Conservation (phyloP, 2,797 vertebrate species). For the Vultur gryphus region DNA sequence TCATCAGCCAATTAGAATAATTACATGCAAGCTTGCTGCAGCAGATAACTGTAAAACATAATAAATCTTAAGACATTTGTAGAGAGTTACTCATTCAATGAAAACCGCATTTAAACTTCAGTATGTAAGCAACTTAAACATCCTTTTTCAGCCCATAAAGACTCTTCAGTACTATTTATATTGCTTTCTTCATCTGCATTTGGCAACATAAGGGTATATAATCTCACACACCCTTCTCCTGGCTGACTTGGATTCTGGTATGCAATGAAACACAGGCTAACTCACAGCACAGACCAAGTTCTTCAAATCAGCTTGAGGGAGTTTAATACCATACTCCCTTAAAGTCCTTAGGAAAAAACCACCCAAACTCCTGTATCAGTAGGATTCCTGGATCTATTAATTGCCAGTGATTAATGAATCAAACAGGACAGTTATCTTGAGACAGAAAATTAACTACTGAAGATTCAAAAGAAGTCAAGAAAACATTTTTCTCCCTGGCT, state of each 20-base stretch:
- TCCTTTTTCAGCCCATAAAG: slow-evolving; percentile 4
- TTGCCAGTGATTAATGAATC: not conserved
- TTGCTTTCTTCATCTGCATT: not conserved
- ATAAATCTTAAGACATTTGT: not conserved
- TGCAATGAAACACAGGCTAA: not conserved
- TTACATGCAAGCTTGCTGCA: not conserved
- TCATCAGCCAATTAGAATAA: slow-evolving; percentile 52
- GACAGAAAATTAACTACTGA: not conserved
- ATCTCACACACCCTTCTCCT: not conserved
- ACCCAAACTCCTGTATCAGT: not conserved
- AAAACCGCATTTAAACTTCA: not conserved
- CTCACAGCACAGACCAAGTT: not conserved
- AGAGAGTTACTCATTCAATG: not conserved
- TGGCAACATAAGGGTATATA: not conserved
- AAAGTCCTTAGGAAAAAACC: not conserved
- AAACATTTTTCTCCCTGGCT: not conserved
- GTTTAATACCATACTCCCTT: not conserved
- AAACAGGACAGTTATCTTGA: not conserved
- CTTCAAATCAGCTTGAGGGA: not conserved
- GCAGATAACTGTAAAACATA: not conserved
- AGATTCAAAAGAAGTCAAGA: not conserved
- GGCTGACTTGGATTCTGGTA: not conserved
- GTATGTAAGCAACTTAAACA: not conserved
- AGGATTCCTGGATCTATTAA: not conserved
- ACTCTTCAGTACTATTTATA: not conserved